These are phyloP conservation scores for Callaeas wilsoni DNA, from an alignment of 2,113 vertebrate genomes.

Conservation along the genomic window DNA sequence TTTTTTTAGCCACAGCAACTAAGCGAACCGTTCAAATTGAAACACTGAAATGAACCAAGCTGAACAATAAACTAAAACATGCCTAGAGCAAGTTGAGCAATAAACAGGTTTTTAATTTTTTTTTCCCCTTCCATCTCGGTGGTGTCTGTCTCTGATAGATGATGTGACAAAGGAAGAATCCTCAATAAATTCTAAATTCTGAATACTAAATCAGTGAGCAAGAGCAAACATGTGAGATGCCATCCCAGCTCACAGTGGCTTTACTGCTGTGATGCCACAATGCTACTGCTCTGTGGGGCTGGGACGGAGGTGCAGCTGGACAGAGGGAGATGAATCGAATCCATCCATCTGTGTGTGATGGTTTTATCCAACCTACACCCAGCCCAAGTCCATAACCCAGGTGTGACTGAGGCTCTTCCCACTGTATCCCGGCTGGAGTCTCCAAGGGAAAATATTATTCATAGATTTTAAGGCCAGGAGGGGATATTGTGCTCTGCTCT, in stretches of 20 bases:
- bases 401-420: not conserved
- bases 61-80: conserved; percentile 83
- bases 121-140: conserved; percentile 68
- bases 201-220: conserved; percentile 75
- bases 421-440: not conserved
- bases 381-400: not conserved
- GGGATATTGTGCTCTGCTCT: not conserved
- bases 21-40: conserved; percentile 72
- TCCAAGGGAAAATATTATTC: conserved; percentile 26
- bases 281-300: not conserved
- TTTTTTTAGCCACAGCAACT: conserved; percentile 69
- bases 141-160: conserved; percentile 79
- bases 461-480: conserved; percentile 36
- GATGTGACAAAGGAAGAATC: conserved; percentile 73
- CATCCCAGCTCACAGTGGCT: not conserved
- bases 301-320: not conserved
- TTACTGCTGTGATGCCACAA: not conserved
- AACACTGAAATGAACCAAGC: conserved; percentile 74
- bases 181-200: conserved; percentile 77
- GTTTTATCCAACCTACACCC: not conserved
- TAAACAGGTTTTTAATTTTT: conserved; percentile 84
- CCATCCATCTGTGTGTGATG: rapidly evolving
- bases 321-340: not conserved
- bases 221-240: conserved; percentile 23
- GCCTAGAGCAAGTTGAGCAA: conserved; percentile 81